Conservation (phyloP, 1,140 invertebrate species). For the Gerris buenoi region DNA sequence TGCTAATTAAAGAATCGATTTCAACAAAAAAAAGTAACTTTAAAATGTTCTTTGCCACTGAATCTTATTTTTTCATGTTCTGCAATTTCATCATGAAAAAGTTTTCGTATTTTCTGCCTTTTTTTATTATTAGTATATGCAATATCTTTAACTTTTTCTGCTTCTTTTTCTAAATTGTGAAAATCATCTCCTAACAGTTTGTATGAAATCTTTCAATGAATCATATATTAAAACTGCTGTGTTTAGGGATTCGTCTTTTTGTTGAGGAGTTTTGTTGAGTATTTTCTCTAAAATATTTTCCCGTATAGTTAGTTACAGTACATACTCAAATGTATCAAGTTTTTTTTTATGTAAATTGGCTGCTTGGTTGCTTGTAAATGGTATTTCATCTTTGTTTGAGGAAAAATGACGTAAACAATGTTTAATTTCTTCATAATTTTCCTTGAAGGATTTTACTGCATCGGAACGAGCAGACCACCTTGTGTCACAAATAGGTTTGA, state of each 20-base stretch:
- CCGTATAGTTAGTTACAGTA: not conserved
- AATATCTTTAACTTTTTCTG: no score
- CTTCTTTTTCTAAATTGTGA: no score
- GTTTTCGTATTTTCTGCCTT: not conserved
- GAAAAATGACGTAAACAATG: slow-evolving; percentile 1
- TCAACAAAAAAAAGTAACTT: not conserved
- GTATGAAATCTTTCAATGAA: slow-evolving; percentile 1
- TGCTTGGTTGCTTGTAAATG: not conserved
- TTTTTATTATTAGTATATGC: no score
- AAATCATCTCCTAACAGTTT: slow-evolving; percentile 1
- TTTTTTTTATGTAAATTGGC: not conserved
- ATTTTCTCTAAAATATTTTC: not conserved
- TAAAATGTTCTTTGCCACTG: not conserved
- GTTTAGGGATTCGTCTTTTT: slow-evolving; percentile 1
- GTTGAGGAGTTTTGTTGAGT: not conserved
- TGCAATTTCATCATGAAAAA: not conserved
- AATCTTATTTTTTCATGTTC: slow-evolving; percentile 1
- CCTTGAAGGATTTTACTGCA: not conserved
- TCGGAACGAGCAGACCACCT: not conserved
- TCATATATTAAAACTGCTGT: no score
- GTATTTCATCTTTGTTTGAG: not conserved
- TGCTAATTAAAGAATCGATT: not conserved
- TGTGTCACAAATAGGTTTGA: not conserved
- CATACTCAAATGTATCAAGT: not conserved
- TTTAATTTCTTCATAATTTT: not conserved